phyloP scores from a whole-genome alignment of 2,113 vertebrate genomes.

The Prionailurus viverrinus region DNA sequence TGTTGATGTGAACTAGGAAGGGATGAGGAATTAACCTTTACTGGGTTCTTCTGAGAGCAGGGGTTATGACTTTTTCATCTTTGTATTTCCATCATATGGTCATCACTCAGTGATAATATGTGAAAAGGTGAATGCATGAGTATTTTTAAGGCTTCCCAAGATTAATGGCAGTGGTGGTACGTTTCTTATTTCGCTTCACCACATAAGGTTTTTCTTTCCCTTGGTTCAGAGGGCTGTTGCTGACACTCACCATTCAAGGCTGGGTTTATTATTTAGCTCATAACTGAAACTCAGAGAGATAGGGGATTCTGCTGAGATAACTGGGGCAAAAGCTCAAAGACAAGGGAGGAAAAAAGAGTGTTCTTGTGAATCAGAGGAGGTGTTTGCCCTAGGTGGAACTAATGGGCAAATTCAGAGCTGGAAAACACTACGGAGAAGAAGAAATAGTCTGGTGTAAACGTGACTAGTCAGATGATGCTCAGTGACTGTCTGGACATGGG shows the following conservation, averaged over 20 bases:
- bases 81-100: background rate
- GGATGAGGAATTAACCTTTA: background rate
- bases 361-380: background rate
- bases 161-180: background rate
- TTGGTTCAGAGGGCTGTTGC: background rate
- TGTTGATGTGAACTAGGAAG: background rate
- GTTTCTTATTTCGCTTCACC: background rate
- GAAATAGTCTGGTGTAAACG: background rate
- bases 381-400: background rate
- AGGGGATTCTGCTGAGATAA: background rate
- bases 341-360: background rate
- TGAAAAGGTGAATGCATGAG: background rate
- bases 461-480: background rate
- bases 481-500: background rate
- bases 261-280: conserved; percentile 13
- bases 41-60: conserved; percentile 30
- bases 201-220: background rate
- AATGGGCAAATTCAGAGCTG: background rate
- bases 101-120: background rate
- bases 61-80: background rate
- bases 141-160: background rate
- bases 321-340: background rate
- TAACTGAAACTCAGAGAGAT: background rate
- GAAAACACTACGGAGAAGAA: background rate
- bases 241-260: background rate